Base-by-base conservation (phyloP, 2,113 vertebrate genomes). In the Microcebus ravelobensis region DNA sequence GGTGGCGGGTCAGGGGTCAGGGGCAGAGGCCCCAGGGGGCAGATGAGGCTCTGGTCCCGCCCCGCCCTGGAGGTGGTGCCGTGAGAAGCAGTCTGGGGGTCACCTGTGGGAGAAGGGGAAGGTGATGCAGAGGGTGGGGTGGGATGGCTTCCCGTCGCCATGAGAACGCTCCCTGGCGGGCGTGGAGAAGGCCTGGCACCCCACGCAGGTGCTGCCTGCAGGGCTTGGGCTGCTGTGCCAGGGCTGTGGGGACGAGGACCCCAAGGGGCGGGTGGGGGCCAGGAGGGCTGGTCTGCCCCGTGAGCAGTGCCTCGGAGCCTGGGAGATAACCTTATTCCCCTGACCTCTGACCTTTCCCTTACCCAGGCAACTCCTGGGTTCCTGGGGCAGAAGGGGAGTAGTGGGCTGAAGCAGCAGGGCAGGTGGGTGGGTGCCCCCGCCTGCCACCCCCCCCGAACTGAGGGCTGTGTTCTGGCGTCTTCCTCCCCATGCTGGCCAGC, bases 201-300 rank as follows among this genome's bases (percentile, higher is more conserved):
- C 57, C 21, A 5, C 15, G 0, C 0, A 6, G 42, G 10, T 42
- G 42, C 48, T 39, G 8, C 63, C 70, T 5, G 3, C 13, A 5
- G 13, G n/a, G 34, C 25, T 74, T 15, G 8, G 82, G 50, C 70
- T 3, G 0, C 79, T 8, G 4, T 45, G 29, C 50, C 71, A 52
- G n/a, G 42, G 59, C 65, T 11, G 1, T 27, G 74, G 27, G 68
- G 21, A 5, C 2, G 0, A 9, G 67, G 55, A 42, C 39, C 73
- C 48, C 11, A 23, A 42, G 90, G 8, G 2, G 18, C 21, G 39
- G 12, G 31, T 25, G 8, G n/a, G 48, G 21, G 31, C 8, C 6
- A 0, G 13, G 25, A 86, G 5, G 45, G 21, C 20, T 39, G 27
- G 21, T 39, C 65, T 68, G 80, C 31, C 29, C 2, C 3, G 42